These are phyloP conservation scores for Dichetophora obliterata DNA, from an alignment of 2,888 invertebrate species.

Conservation along the genomic window DNA sequence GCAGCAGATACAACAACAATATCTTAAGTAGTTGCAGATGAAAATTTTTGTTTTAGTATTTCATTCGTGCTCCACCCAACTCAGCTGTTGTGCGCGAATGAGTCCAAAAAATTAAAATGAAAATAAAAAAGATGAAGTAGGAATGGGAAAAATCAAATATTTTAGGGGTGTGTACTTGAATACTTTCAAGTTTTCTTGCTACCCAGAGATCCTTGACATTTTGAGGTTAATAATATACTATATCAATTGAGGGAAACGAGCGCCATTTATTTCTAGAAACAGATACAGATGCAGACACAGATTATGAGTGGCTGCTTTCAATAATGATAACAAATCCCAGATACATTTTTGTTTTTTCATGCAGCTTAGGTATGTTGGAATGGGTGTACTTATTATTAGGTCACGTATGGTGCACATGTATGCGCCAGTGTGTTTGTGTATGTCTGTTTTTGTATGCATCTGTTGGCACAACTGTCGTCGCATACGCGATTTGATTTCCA, in stretches of 20 bases:
- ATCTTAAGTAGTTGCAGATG: conserved; percentile 26
- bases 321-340: conserved; percentile 17
- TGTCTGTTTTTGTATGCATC: background rate
- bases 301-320: background rate
- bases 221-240: background rate
- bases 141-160: background rate
- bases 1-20: conserved; percentile 21
- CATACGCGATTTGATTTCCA: background rate
- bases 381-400: conserved; percentile 10
- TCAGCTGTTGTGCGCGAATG: conserved; percentile 19
- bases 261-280: background rate
- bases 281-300: background rate
- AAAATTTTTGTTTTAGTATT: background rate
- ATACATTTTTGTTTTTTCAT: background rate
- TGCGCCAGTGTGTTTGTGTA: background rate
- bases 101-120: background rate
- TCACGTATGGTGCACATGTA: background rate
- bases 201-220: background rate
- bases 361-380: background rate
- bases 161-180: conserved; percentile 3
- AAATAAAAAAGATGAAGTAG: background rate
- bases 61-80: background rate
- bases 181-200: background rate
- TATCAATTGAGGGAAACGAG: background rate
- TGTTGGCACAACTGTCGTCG: conserved; percentile 16